Evolutionary conservation across 2,797 vertebrate genomes (phyloP), one percentile per base, ranked within the genome.

Genomic region (Mormyrops boulengeri): DNA sequence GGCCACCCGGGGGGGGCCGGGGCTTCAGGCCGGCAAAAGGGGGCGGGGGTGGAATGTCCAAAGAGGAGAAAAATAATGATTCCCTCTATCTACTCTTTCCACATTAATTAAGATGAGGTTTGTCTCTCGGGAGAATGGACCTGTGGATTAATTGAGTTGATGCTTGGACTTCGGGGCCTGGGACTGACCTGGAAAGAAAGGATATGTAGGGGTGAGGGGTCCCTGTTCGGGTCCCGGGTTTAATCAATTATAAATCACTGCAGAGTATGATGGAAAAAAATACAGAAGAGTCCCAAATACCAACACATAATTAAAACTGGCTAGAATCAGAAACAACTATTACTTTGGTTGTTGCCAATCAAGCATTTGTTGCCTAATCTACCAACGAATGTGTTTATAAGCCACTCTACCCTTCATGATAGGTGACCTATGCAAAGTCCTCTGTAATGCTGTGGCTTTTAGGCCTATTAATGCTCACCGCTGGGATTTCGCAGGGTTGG

Each of bases 41-140:
- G 88, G 53, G 22, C 0, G n/a, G 86, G 9, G 1, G 19, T 41
- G 14, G 8, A n/a, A 88, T 17, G 86, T 84, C 2, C 26, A 85
- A 90, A 88, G 90, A 90, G 93, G 92, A 92, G 93, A 92, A 88
- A 90, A 89, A 90, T 90, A 92, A 93, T 94, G 94, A 95, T 91
- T 90, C 38, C 44, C 55, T n/a, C 22, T 90, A 87, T 84, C 62
- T 90, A 55, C 91, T 49, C 77, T 90, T 91, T 52, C 93, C 93
- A 93, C 87, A 89, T 94, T 93, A 93, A 90, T 88, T 4, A 50
- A 1, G 60, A 14, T 85, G 19, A 84, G 19, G 17, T 49, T 34
- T 69, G 8, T 69, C 62, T 69, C 22, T 14, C 66, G 3, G 22
- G 11, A 73, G 12, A 26, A 49, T 9, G 44, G 80, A 84, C 41